Evolutionary conservation across 2,888 invertebrate species (phyloP).

Genomic region (Phortica okadai): DNA sequence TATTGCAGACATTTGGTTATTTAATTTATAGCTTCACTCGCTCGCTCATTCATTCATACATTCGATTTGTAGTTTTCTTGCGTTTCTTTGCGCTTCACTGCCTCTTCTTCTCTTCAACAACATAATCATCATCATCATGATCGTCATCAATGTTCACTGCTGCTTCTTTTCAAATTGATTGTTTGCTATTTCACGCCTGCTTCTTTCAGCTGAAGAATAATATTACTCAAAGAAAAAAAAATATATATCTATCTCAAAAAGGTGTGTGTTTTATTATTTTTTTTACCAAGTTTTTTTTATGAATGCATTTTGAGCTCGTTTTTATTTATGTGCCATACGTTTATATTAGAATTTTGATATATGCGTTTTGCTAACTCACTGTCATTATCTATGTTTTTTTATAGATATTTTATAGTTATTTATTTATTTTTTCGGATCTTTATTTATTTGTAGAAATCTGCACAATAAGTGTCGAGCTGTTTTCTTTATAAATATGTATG

Average conservation of each 20-base stretch:
- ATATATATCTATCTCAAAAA: no score
- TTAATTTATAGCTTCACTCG: slow-evolving; percentile 55
- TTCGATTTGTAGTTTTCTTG: not conserved
- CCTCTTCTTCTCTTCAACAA: not conserved
- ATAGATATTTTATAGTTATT: not conserved
- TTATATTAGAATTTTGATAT: not conserved
- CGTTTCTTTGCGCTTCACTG: not conserved
- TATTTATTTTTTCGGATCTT: not conserved
- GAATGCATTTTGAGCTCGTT: no score
- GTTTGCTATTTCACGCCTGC: slow-evolving; percentile 63
- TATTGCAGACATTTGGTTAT: slow-evolving; percentile 64
- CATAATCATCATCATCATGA: not conserved
- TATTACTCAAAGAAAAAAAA: no score
- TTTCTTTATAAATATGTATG: not conserved
- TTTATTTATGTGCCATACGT: not conserved
- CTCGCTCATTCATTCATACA: not conserved
- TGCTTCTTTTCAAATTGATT: slow-evolving; percentile 57
- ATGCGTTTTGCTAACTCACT: not conserved
- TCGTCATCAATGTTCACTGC: not conserved
- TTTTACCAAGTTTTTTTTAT: no score
- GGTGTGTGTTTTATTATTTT: no score
- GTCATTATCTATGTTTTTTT: not conserved
- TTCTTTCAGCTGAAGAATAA: not conserved
- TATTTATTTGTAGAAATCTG: not conserved
- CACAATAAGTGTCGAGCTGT: not conserved